Conservation (phyloP, 2,888 invertebrate species). For the Sepioteuthis lessoniana region DNA sequence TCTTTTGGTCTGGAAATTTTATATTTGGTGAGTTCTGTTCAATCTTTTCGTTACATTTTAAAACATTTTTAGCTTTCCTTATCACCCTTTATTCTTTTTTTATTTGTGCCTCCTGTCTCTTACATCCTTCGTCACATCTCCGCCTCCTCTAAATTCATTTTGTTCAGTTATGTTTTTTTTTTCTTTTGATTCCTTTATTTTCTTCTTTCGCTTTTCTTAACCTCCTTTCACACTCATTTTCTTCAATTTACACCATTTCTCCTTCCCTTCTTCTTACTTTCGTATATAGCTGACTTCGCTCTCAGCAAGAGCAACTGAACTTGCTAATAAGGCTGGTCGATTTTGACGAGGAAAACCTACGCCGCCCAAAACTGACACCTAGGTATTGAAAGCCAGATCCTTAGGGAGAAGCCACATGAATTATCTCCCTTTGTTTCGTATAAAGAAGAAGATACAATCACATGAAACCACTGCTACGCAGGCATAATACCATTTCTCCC, state of each 20-base stretch:
- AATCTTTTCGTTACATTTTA: no score
- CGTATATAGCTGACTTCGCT: background rate
- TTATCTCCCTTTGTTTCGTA: background rate
- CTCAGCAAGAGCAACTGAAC: background rate
- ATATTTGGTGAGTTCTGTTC: no score
- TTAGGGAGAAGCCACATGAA: background rate
- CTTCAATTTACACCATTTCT: background rate
- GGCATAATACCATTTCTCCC: background rate
- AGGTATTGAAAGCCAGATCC: background rate
- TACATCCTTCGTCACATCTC: no score
- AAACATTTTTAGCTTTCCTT: no score
- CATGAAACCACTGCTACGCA: constrained; percentile 33
- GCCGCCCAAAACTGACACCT: constrained; percentile 33
- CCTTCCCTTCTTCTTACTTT: background rate
- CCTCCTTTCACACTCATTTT: background rate
- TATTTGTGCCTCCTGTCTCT: no score
- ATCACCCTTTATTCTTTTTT: no score
- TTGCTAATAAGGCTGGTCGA: background rate
- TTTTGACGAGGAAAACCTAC: background rate
- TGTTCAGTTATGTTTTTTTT: no score
- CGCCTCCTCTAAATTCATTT: no score
- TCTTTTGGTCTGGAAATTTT: no score
- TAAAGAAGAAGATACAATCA: background rate
- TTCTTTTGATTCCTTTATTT: background rate
- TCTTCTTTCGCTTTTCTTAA: background rate